Percentiles rank a stretch among this genome's conserved stretches.
Evolutionary conservation across 2,888 invertebrate genomes (phyloP).

Genomic region (Andrena haemorrhoa): DNA sequence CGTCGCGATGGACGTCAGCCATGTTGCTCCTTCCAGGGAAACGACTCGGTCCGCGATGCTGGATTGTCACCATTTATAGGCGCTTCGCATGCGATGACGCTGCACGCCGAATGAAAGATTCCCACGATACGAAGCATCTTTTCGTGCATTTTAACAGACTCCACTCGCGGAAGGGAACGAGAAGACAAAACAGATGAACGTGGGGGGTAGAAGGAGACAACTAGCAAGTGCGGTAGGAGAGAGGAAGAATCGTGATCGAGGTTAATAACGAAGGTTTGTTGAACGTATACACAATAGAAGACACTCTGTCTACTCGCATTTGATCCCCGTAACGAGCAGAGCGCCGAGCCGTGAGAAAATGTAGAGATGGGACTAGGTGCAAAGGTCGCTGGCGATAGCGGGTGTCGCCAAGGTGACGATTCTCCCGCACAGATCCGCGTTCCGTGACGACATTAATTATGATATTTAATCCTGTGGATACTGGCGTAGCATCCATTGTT

Average conservation of each 20-base stretch:
- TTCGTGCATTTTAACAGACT: conserved; percentile 31
- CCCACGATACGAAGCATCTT: conserved; percentile 36
- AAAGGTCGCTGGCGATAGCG: conserved; percentile 63
- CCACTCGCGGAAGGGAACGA: conserved; percentile 15
- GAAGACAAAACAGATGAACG: conserved; percentile 29
- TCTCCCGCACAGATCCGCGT: conserved; percentile 67
- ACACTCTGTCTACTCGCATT: conserved; percentile 73
- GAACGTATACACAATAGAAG: conserved; percentile 70
- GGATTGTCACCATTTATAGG: conserved; percentile 38
- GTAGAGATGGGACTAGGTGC: conserved; percentile 46
- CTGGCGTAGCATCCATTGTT: conserved; percentile 75
- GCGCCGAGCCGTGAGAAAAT: conserved; percentile 73
- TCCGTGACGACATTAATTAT: conserved; percentile 79
- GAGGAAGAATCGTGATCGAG: conserved; percentile 62
- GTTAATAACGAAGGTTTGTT: conserved; percentile 72
- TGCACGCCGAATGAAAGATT: conserved; percentile 34
- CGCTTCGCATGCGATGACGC: conserved; percentile 15
- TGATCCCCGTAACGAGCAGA: conserved; percentile 69
- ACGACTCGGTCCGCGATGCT: conserved; percentile 28
- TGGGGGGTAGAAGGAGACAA: not conserved
- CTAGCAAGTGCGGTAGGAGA: conserved; percentile 2
- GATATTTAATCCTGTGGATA: conserved; percentile 79
- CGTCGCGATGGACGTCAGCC: conserved; percentile 6
- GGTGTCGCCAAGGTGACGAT: conserved; percentile 76
- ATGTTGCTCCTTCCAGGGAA: conserved; percentile 35